phyloP scores from a whole-genome alignment of 2,888 invertebrate species.

The Megamerina dolium region DNA sequence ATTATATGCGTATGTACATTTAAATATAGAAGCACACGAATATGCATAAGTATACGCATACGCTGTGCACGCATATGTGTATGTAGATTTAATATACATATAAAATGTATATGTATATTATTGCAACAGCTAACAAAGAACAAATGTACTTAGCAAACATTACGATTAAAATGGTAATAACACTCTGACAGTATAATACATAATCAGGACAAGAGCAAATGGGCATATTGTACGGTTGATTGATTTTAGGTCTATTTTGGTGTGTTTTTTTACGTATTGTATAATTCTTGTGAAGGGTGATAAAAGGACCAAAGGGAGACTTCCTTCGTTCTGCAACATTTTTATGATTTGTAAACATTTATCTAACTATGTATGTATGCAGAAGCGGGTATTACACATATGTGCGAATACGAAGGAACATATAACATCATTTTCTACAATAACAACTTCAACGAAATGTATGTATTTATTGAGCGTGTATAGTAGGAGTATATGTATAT shows the following conservation, averaged over 20 bases:
- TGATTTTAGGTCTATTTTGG: constrained; percentile 30
- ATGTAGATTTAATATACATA: too few relatives aligned
- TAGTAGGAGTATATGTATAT: too few relatives aligned
- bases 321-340: neutral
- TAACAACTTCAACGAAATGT: neutral
- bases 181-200: constrained; percentile 20
- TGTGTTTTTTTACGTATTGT: too few relatives aligned
- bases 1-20: neutral
- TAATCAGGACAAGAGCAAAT: constrained; percentile 16
- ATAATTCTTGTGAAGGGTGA: neutral
- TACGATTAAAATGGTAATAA: constrained; percentile 4
- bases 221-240: constrained; percentile 34
- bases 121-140: too few relatives aligned
- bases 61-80: too few relatives aligned
- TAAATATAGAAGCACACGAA: neutral
- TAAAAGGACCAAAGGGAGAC: neutral
- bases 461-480: neutral
- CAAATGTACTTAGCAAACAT: neutral
- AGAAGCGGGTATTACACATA: constrained; percentile 5
- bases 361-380: too few relatives aligned
- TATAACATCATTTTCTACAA: neutral
- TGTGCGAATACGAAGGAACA: neutral
- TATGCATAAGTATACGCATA: too few relatives aligned
- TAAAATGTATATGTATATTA: too few relatives aligned
- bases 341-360: constrained; percentile 26